A percentile compares a stretch with the other conserved stretches of the same genome.
These are phyloP conservation scores for Aptenodytes forsteri DNA, from an alignment of 2,113 vertebrate species.

Conservation along the genomic window DNA sequence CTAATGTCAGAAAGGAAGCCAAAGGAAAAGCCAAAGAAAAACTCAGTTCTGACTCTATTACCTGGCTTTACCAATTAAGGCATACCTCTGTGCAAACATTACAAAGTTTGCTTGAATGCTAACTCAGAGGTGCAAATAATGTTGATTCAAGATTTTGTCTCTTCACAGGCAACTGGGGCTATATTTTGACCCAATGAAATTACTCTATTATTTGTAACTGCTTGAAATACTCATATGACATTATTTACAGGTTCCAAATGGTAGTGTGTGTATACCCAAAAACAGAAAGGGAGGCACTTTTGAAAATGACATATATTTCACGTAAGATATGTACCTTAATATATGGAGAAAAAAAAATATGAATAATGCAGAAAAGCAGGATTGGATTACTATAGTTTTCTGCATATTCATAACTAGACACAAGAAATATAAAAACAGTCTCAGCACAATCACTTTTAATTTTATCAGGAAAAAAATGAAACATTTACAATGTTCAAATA, in stretches of 20 bases:
- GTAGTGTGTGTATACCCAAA: not conserved
- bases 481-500: not conserved
- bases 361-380: not conserved
- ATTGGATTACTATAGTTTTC: not conserved
- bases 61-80: not conserved
- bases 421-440: not conserved
- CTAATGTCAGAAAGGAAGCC: not conserved
- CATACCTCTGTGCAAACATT: not conserved
- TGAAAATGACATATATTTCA: not conserved
- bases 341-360: not conserved
- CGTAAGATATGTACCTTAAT: not conserved
- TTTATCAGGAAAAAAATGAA: not conserved
- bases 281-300: not conserved
- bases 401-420: not conserved
- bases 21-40: not conserved
- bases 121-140: not conserved
- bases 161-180: not conserved
- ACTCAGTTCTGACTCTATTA: not conserved
- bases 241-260: not conserved
- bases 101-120: not conserved
- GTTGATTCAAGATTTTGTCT: not conserved
- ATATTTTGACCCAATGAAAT: not conserved
- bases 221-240: not conserved
- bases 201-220: not conserved
- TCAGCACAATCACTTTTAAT: not conserved